phyloP scores from a whole-genome alignment of 2,113 vertebrate genomes.

The Dissostichus mawsoni region DNA sequence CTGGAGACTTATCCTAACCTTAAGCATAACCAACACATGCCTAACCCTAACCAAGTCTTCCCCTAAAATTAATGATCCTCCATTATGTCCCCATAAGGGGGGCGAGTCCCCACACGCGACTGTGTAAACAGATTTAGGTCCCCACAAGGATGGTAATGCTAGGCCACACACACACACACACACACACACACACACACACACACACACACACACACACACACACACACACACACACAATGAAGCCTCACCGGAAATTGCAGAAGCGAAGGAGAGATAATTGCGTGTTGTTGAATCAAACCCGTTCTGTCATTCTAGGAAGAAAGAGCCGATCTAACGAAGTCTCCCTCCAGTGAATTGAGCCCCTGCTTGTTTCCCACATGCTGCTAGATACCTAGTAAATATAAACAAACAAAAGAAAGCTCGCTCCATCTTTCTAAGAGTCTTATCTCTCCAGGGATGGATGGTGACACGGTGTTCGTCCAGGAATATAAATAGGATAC shows the following conservation, averaged over 20 bases:
- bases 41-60: no score
- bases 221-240: constrained; percentile 27
- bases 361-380: constrained; percentile 29
- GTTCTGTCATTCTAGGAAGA: constrained; percentile 49
- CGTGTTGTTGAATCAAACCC: constrained; percentile 49
- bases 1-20: no score
- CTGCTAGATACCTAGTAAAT: constrained; percentile 36
- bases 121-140: no score
- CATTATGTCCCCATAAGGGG: no score
- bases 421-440: not conserved
- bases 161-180: not conserved
- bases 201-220: constrained; percentile 8
- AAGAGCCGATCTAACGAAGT: constrained; percentile 57
- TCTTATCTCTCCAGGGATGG: not conserved
- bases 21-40: no score
- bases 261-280: constrained; percentile 23
- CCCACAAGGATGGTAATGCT: no score
- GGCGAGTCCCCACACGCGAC: no score
- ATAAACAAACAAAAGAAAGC: constrained; percentile 41
- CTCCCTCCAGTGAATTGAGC: constrained; percentile 32
- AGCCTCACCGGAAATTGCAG: constrained; percentile 21
- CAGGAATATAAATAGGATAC: constrained; percentile 26
- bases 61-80: no score
- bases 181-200: not conserved
- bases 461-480: not conserved